Evolutionary conservation across 2,113 vertebrate genomes (phyloP), one percentile per base, ranked within the genome.

Genomic region (Rhabdornis inornatus): DNA sequence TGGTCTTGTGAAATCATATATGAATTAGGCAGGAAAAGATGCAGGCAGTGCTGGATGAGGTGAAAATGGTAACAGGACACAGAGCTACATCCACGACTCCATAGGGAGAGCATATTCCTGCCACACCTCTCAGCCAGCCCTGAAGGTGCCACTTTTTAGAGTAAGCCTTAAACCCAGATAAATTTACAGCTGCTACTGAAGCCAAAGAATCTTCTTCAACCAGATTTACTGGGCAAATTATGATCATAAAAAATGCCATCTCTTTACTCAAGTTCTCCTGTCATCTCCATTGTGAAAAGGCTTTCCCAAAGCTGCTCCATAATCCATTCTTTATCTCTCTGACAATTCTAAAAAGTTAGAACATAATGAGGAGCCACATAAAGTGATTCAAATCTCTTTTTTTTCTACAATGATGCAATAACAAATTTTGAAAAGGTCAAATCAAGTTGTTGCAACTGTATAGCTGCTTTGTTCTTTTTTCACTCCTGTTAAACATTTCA

Each of bases 21-120:
- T 30, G 44, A 78, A 91, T 57, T 19, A 85, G 71, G 91, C 76
- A 95, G 77, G 40, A 81, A 22, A 75, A 84, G 89, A 87, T 6
- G 28, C 44, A 55, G 83, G 55, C 23, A 14, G 79, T 1, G 8
- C 35, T 52, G 87, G 44, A 49, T 2, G 49, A 71, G n/a, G 44
- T 50, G 72, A 47, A 68, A 90, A 88, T 0, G 13, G n/a, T 10
- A 47, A 55, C 3, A 0, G 47, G 20, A 56, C 2, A 7, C 19
- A 52, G 61, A 69, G 79, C 45, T 42, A 22, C 8, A 25, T 9
- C 33, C 53, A 11, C 1, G 0, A 28, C 33, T 80, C 83, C 2
- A 1, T 0, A 7, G 37, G 40, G 56, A 52, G 35, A 11, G 2
- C 16, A 11, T 2, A 13, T 3, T 90, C 68, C 77, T 82, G 59